Evolutionary conservation across 2,797 vertebrate species (phyloP).

Genomic region (Cetoscarus ocellatus): DNA sequence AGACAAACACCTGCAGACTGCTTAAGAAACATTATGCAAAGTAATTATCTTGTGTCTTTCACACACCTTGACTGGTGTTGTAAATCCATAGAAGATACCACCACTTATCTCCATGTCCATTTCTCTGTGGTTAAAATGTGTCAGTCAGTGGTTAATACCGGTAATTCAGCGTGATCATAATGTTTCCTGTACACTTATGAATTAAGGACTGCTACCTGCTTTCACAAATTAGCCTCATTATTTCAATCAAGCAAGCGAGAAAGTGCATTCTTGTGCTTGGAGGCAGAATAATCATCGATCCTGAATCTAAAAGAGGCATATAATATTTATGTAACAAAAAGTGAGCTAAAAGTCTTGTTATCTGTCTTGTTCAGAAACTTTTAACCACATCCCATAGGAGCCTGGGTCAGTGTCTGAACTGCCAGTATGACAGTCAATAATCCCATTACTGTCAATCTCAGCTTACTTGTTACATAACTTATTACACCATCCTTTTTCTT

Average conservation of each 20-base stretch:
- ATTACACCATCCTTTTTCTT: too few relatives aligned
- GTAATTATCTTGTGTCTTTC: slow-evolving; percentile 20
- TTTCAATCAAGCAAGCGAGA: background rate
- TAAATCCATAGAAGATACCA: slow-evolving; percentile 13
- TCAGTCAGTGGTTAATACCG: slow-evolving; percentile 3
- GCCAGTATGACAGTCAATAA: too few relatives aligned
- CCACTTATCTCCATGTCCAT: slow-evolving; percentile 9
- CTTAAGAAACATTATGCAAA: slow-evolving; percentile 53
- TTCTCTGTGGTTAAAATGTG: slow-evolving; percentile 10
- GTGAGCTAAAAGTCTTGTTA: too few relatives aligned
- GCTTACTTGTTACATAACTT: too few relatives aligned
- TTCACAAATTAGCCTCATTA: slow-evolving; percentile 6
- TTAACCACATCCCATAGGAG: too few relatives aligned
- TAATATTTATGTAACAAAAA: background rate
- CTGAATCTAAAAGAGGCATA: background rate
- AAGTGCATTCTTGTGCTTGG: background rate
- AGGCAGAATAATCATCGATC: background rate
- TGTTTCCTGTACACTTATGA: slow-evolving; percentile 2
- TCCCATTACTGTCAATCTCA: too few relatives aligned
- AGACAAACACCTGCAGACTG: slow-evolving; percentile 49
- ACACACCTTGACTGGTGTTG: slow-evolving; percentile 29
- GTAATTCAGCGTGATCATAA: slow-evolving; percentile 24
- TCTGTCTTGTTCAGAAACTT: too few relatives aligned
- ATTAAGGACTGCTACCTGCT: background rate
- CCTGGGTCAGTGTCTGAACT: too few relatives aligned